phyloP scores from a whole-genome alignment of 2,797 vertebrate genomes.

The Poeciliopsis presidionis region DNA sequence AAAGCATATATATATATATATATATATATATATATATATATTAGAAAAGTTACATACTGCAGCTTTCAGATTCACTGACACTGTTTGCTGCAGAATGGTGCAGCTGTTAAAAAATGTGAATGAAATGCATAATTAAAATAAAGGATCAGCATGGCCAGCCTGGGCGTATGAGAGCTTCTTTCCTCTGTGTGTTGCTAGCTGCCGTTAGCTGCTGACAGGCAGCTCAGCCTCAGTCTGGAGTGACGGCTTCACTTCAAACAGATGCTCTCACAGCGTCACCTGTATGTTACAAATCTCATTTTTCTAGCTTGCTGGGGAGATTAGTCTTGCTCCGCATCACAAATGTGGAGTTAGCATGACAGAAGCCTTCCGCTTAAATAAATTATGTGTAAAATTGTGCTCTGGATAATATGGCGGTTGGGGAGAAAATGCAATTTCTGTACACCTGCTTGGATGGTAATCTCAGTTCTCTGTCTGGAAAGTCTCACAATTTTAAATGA shows the following conservation, averaged over 20 bases:
- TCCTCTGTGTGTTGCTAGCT: not conserved
- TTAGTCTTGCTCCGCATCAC: not conserved
- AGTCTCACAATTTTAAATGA: not conserved
- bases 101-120: not conserved
- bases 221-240: not conserved
- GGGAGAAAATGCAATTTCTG: not conserved
- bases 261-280: not conserved
- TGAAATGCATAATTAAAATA: not conserved
- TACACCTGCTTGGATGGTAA: conserved; percentile 3
- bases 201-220: not conserved
- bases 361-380: conserved; percentile 1
- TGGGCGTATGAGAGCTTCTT: not conserved
- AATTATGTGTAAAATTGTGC: not conserved
- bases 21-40: too few species aligned
- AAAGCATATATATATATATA: too few species aligned
- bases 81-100: not conserved
- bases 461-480: conserved; percentile 6
- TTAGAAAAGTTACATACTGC: too few species aligned
- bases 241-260: not conserved
- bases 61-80: not conserved
- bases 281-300: conserved; percentile 2
- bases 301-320: not conserved
- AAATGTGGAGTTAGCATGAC: conserved; percentile 2
- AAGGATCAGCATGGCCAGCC: too few species aligned
- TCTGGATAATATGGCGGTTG: not conserved